Evolutionary conservation across 2,113 vertebrate genomes (phyloP).

Genomic region (Megaleporinus macrocephalus): DNA sequence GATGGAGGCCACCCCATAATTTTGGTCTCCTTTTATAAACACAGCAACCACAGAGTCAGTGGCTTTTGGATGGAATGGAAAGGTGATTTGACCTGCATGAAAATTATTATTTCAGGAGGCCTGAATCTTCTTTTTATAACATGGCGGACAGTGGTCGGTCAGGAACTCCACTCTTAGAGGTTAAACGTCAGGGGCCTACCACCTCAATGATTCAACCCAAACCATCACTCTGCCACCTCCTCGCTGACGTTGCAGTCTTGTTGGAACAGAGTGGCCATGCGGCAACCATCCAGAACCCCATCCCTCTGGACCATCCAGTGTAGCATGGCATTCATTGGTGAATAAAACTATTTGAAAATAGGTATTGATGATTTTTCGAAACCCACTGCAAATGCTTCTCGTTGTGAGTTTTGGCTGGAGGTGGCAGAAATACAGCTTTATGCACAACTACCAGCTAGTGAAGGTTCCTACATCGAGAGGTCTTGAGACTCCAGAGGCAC

Average conservation of each 20-base stretch:
- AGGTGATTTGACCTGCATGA: background rate
- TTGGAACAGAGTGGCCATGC: background rate
- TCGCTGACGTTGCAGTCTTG: background rate
- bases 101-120: background rate
- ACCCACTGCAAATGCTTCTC: too few species aligned
- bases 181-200: background rate
- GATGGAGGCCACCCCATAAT: background rate
- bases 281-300: background rate
- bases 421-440: constrained; percentile 28
- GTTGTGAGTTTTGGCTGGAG: background rate
- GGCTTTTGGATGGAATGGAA: background rate
- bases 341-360: background rate
- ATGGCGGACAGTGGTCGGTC: background rate
- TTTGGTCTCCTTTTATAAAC: background rate
- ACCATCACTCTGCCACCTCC: background rate
- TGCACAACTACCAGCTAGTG: constrained; percentile 35
- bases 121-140: background rate
- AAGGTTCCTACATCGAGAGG: constrained; percentile 1
- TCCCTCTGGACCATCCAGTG: too few species aligned
- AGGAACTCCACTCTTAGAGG: background rate
- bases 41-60: background rate
- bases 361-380: background rate
- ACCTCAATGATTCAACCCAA: background rate
- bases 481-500: background rate
- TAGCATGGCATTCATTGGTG: background rate